Evolutionary conservation across 1,140 invertebrate genomes (phyloP).

Genomic region (Triops longicaudatus): DNA sequence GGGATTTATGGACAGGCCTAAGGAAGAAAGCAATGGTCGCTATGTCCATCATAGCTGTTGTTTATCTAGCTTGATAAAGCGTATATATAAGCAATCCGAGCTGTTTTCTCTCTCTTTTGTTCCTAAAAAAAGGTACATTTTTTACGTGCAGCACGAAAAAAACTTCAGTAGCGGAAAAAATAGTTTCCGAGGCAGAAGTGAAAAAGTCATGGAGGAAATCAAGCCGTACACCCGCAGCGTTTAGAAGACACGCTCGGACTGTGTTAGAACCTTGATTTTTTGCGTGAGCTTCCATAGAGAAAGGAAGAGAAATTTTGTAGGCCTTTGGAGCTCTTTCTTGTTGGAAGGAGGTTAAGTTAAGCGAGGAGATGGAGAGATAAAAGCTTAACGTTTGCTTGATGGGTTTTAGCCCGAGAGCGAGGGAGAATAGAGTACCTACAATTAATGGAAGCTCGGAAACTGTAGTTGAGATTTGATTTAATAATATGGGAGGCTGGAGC

Average conservation of each 20-base stretch:
- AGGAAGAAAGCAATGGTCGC: background rate
- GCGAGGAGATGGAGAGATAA: slow-evolving; percentile 10
- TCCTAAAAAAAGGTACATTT: no score
- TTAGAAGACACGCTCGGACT: background rate
- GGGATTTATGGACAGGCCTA: background rate
- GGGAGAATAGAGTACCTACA: background rate
- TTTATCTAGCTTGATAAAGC: background rate
- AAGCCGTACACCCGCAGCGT: background rate
- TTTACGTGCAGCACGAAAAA: no score
- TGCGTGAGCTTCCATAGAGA: background rate
- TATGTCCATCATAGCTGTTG: background rate
- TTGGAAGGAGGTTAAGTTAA: background rate
- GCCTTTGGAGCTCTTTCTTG: background rate
- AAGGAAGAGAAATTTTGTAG: background rate
- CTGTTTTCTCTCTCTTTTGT: no score
- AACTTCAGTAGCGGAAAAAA: no score
- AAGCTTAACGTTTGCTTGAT: background rate
- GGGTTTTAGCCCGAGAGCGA: background rate
- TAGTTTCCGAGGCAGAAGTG: background rate
- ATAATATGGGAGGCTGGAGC: background rate
- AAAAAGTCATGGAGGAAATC: background rate
- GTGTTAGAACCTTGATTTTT: background rate
- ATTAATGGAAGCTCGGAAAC: background rate
- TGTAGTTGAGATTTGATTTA: background rate
- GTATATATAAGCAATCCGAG: no score